Evolutionary conservation across 2,888 invertebrate species (phyloP), one percentile per base, ranked within the genome.

Genomic region (Diaphora mendica): DNA sequence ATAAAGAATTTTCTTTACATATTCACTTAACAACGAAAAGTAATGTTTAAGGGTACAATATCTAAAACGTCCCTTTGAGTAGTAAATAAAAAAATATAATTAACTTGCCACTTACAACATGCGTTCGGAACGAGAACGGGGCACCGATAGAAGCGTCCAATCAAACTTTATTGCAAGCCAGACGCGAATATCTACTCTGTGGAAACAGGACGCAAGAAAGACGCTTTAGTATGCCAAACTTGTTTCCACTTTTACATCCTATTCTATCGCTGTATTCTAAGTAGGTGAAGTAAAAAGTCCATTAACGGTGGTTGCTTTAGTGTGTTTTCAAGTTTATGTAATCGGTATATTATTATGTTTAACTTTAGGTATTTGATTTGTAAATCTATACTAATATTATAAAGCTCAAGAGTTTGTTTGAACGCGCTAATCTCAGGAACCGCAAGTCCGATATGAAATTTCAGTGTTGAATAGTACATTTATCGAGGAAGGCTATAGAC

Each of bases 91-190:
- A 33, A 67, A 80, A 70, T 55, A 44, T 73, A 75, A 82, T 82
- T 78, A 77, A 72, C 76, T 59, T 64, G 55, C 66, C 62, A 48
- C 62, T 48, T 20, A 64, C 55, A 73, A 39, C 26, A 73, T 55
- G 33, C 69, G 23, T 13, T 17, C 55, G 33, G 59, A 74, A 70
- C 44, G 71, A 30, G 64, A 78, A 71, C 69, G 66, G 55, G 65
- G 74, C 71, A 23, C 70, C 69, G 79, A 79, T 83, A 79, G 70
- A 83, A 85, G 83, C 82, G 86, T 87, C 89, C 88, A 91, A 90
- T 91, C 90, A 89, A 90, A 91, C 82, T 90, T 90, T 90, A 89
- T 88, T 87, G 87, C 86, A 78, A 79, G 75, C 77, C 84, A 85
- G 85, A 84, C 85, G 82, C 81, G 82, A 80, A 73, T 71, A 81